Percentiles rank a stretch among this genome's conserved stretches.
phyloP scores from a whole-genome alignment of 1,140 invertebrate species.

The Pectinophora gossypiella region DNA sequence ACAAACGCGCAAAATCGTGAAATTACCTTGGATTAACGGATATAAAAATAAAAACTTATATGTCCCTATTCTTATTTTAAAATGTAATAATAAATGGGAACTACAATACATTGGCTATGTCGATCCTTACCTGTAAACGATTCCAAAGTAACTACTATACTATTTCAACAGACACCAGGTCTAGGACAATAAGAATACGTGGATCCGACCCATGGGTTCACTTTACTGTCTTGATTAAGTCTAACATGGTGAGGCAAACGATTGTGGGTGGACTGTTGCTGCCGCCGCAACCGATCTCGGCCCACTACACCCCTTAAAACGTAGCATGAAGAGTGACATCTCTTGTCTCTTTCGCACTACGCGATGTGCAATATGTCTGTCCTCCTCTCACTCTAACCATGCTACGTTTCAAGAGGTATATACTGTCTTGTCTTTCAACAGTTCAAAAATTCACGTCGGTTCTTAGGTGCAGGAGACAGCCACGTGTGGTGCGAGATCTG shows the following conservation, averaged over 20 bases:
- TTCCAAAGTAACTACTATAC: neutral
- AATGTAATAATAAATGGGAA: constrained; percentile 1
- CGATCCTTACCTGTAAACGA: constrained; percentile 6
- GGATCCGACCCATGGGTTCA: neutral
- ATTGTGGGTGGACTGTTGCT: neutral
- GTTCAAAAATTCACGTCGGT: too few relatives aligned
- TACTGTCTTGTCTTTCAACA: too few relatives aligned
- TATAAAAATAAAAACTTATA: constrained; percentile 68
- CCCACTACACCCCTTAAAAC: too few relatives aligned
- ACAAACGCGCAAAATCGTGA: constrained; percentile 3
- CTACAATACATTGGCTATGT: constrained; percentile 13
- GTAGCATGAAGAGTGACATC: too few relatives aligned
- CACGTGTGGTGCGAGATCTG: too few relatives aligned
- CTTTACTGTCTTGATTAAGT: neutral
- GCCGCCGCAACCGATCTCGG: too few relatives aligned
- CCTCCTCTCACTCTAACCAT: too few relatives aligned
- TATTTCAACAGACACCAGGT: neutral
- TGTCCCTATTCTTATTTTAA: constrained; percentile 25
- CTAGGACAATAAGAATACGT: neutral
- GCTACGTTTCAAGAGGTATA: too few relatives aligned
- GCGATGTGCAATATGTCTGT: too few relatives aligned
- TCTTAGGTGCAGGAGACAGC: too few relatives aligned
- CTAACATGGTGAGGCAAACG: neutral
- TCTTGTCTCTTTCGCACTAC: too few relatives aligned
- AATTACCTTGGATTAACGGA: constrained; percentile 13